Percentiles rank a stretch among this genome's conserved stretches.
Conservation (phyloP, 2,888 invertebrate genomes). For the Synanthedon andrenaeformis region DNA sequence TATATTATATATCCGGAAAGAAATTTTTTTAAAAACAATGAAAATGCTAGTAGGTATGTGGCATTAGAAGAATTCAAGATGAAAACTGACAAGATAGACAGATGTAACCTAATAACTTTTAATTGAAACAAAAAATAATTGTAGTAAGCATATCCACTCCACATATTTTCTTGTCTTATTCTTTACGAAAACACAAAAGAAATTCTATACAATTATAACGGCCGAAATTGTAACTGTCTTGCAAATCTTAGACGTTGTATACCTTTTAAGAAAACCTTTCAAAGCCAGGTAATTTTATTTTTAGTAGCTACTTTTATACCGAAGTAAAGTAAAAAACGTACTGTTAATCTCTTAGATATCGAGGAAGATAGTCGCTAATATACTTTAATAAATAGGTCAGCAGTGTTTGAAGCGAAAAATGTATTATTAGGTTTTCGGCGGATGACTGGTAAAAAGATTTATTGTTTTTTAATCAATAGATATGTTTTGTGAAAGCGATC, state of each 20-base stretch:
- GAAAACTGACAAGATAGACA: too few species aligned
- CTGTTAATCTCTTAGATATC: constrained; percentile 45
- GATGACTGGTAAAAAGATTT: constrained; percentile 41
- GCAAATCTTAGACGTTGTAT: constrained; percentile 50
- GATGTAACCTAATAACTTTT: too few species aligned
- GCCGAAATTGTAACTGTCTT: constrained; percentile 68
- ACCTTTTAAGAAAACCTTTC: constrained; percentile 38
- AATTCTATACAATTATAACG: constrained; percentile 71
- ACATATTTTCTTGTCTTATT: constrained; percentile 23
- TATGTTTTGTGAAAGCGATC: constrained; percentile 12
- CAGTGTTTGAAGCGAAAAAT: constrained; percentile 31
- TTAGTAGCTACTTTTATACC: constrained; percentile 33
- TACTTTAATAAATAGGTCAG: constrained; percentile 63
- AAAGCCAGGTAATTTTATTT: constrained; percentile 65
- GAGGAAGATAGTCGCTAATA: constrained; percentile 30
- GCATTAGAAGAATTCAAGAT: too few species aligned
- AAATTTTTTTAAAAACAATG: too few species aligned
- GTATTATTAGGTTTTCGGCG: constrained; percentile 56
- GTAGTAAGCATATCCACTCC: constrained; percentile 14
- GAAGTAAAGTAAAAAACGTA: constrained; percentile 35
- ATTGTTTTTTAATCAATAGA: constrained; percentile 58
- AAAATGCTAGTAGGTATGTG: too few species aligned
- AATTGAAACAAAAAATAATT: too few species aligned
- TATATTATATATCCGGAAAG: too few species aligned
- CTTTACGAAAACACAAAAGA: constrained; percentile 45